Evolutionary conservation across 35 echinoderm and acorn worm species (phyloP), one percentile per base, ranked within the genome.

Genomic region (Hemicentrotus pulcherrimus): DNA sequence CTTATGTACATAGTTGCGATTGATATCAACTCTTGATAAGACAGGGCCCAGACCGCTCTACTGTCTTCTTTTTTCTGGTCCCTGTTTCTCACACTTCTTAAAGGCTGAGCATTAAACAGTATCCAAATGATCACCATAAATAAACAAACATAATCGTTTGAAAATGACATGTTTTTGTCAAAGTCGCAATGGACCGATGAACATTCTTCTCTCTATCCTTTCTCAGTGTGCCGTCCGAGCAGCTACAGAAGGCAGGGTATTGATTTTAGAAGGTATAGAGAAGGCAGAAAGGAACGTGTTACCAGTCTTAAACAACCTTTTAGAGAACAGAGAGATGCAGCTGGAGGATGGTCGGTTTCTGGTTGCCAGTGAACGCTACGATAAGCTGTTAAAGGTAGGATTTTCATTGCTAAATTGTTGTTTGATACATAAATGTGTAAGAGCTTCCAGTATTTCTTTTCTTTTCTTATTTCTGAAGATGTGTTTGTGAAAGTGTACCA

Each of bases 261-360:
- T 99, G 86, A 95, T 99, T 19, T 85, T 99, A 9, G 98, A 99
- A 87, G 98, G 98, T 2, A 96, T 99, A 35, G 98, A 99, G 94
- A 99, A 99, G 78, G 98, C 96, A 70, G 98, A 99, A 86, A 95
- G 98, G 91, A 99, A 99, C 85, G 98, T 99, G 52, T 88, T 99
- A 14, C 98, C 98, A 6, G 98, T 99, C 16, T 85, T 99, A 15
- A 99, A 99, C 94, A 99, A 99, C 87, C 92, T 99, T 22, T 94
- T 99, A 33, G 98, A 99, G 92, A 99, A 99, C 91, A 93, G 98
- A 55, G 98, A 99, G 86, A 99, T 99, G 98, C 98, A 99, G 48
- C 88, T 99, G 86, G 98, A 99, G 59, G 98, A 99, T 47, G 98
- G 98, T 22, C 32, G 97, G 24, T 99, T 99, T 94, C 94, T 99